Conservation (phyloP, 2,888 invertebrate species). For the Mechanitis mazaeus region DNA sequence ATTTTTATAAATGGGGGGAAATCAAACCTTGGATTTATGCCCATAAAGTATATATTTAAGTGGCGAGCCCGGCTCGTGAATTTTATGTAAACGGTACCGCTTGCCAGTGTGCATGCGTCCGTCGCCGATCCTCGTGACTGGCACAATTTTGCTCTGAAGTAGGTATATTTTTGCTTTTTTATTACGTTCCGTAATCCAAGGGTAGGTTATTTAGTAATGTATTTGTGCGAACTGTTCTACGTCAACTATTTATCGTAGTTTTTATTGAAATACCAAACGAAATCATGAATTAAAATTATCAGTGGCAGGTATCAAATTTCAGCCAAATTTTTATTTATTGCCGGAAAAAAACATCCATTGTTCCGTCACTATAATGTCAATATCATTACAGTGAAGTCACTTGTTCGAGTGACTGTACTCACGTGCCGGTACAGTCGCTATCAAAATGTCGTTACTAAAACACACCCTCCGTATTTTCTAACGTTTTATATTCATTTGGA, state of each 20-base stretch:
- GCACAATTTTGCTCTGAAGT: slow-evolving; percentile 67
- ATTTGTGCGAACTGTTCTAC: slow-evolving; percentile 3
- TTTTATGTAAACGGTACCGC: slow-evolving; percentile 66
- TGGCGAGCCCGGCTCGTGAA: slow-evolving; percentile 56
- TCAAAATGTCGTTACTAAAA: slow-evolving; percentile 51
- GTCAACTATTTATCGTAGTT: background rate
- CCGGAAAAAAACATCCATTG: slow-evolving; percentile 7
- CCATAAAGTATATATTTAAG: slow-evolving; percentile 54
- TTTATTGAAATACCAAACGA: background rate
- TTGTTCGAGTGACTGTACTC: slow-evolving; percentile 27
- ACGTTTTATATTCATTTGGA: slow-evolving; percentile 40
- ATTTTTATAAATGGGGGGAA: slow-evolving; percentile 33
- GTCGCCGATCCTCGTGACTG: slow-evolving; percentile 68
- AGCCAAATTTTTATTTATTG: background rate
- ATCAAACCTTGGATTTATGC: slow-evolving; percentile 48
- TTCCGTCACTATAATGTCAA: slow-evolving; percentile 36
- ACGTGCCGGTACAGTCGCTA: slow-evolving; percentile 39
- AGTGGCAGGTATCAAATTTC: background rate
- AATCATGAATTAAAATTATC: slow-evolving; percentile 1
- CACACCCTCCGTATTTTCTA: slow-evolving; percentile 44
- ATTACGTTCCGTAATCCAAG: slow-evolving; percentile 48
- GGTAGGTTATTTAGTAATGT: slow-evolving; percentile 19
- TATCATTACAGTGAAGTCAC: slow-evolving; percentile 41
- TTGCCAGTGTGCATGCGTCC: slow-evolving; percentile 41
- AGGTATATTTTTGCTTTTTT: slow-evolving; percentile 65